Percentiles rank a stretch among this genome's conserved stretches.
Evolutionary conservation across 2,113 vertebrate genomes (phyloP).

Genomic region (Pithys albifrons): DNA sequence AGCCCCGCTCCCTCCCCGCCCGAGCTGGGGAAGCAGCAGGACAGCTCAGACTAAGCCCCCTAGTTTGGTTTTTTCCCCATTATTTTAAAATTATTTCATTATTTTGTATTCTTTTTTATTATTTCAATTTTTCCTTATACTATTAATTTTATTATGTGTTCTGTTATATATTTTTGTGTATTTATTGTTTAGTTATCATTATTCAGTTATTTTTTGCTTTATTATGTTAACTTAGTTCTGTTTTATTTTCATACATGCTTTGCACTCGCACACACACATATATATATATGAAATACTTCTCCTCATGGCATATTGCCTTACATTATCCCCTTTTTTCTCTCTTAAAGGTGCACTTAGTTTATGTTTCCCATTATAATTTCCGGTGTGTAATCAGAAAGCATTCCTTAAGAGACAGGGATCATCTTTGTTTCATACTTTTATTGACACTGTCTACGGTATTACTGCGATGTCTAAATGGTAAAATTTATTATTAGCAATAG

Average conservation of each 20-base stretch:
- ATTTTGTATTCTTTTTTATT: neutral
- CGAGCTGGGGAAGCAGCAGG: neutral
- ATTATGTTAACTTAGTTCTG: neutral
- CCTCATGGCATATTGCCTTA: neutral
- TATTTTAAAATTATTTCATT: too few species aligned
- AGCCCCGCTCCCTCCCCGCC: neutral
- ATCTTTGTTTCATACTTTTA: conserved; percentile 81
- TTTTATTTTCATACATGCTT: neutral
- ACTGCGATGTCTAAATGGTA: conserved; percentile 79
- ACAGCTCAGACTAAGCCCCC: neutral
- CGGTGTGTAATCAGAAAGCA: conserved; percentile 74
- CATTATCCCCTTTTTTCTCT: neutral
- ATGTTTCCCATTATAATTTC: conserved; percentile 73
- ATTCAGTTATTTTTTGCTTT: neutral
- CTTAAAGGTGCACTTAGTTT: conserved; percentile 60
- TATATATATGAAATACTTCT: neutral
- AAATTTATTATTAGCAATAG: conserved; percentile 86
- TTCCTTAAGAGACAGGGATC: conserved; percentile 76
- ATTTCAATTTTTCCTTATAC: neutral
- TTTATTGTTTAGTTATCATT: neutral
- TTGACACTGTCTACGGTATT: conserved; percentile 81
- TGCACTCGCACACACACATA: neutral
- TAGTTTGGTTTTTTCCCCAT: fast-evolving
- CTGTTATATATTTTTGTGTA: fast-evolving
- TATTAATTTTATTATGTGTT: fast-evolving